Conservation (phyloP, 2,797 vertebrate genomes). For the Limnodromus scolopaceus region DNA sequence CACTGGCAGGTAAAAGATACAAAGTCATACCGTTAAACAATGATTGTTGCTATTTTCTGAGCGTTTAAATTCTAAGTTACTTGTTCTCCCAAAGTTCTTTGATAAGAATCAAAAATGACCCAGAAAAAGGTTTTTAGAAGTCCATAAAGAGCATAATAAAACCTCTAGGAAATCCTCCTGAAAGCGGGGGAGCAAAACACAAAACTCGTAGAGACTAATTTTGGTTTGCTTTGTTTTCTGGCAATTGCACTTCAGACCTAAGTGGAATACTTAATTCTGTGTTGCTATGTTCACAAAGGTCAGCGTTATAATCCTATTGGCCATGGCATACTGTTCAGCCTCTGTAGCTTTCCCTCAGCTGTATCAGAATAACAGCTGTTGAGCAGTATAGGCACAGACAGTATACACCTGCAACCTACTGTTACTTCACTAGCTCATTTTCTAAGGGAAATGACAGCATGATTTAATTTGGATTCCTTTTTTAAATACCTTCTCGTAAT, state of each 20-base stretch:
- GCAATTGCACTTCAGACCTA: neutral
- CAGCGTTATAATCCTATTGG: neutral
- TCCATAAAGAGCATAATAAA: neutral
- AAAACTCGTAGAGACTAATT: neutral
- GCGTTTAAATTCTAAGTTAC: neutral
- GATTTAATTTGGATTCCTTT: neutral
- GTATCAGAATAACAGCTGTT: neutral
- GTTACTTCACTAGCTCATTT: neutral
- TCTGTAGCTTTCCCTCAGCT: neutral
- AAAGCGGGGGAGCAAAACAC: neutral
- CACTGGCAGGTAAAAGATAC: neutral
- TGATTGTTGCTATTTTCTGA: neutral
- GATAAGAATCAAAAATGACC: neutral
- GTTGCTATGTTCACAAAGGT: neutral
- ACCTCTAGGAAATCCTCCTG: neutral
- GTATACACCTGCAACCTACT: neutral
- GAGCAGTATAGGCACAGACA: neutral
- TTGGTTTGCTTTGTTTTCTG: neutral
- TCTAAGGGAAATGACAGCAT: neutral
- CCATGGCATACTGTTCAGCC: neutral
- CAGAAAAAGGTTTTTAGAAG: neutral
- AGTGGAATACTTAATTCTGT: neutral
- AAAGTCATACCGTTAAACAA: neutral
- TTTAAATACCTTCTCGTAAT: neutral
- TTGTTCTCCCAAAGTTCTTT: neutral